Evolutionary conservation across 2,888 invertebrate genomes (phyloP), one percentile per base, ranked within the genome.

Genomic region (Melipona beecheii): DNA sequence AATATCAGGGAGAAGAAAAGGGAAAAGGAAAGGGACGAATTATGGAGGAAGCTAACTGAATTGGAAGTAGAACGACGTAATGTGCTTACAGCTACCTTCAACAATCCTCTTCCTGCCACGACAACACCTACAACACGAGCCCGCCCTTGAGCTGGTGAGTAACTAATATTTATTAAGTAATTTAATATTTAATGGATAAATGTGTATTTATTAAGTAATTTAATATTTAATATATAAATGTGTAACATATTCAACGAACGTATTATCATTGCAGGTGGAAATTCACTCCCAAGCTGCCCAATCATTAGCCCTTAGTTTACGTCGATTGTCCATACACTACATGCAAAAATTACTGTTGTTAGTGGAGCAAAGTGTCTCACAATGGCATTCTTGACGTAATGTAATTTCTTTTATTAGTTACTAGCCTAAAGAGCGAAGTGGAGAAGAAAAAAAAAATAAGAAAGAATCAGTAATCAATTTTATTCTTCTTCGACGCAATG

Each of bases 31-130:
- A 96, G 99, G 95, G 98, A 98, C 95, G 99, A 99, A 95, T 96
- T 99, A 95, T 99, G 99, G 99, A 98, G 98, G 96, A 97, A 97
- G 95, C 96, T 98, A 95, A 97, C 97, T 93, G 98, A 98, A 96
- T 96, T 98, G 95, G 98, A 98, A 96, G 96, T 98, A 81, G 92
- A 92, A 87, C 91, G 91, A 89, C 92, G 92, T 88, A 92, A 91
- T 86, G 90, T 92, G 87, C 87, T 86, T 91, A 91, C 92, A 88
- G 90, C 78, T 86, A 78, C 87, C 85, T 87, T 92, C 87, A 94
- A 94, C 91, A 92, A 91, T 92, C 90, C 93, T 93, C 94, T 94
- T 93, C 92, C 94, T 93, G 92, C 93, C 91, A 92, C 92, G 87
- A 92, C 92, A 89, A 90, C 93, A 92, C 92, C 93, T 91, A 91